Base-by-base conservation (phyloP, 2,797 vertebrate species). In the Moxostoma hubbsi region DNA sequence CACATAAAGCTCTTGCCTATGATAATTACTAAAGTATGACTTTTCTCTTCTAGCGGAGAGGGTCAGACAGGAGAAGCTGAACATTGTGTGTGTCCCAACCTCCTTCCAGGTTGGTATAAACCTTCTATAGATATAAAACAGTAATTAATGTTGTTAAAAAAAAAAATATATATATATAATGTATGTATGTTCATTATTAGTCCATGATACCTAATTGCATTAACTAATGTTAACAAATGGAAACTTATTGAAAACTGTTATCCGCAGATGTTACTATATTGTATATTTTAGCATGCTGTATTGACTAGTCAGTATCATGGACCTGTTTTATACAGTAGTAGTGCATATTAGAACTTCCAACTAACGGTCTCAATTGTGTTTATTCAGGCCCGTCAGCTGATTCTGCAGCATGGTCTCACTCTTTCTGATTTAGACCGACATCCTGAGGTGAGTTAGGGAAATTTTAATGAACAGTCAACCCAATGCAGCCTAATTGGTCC, bases 361-460 rank as follows among this genome's bases (percentile, higher is more conserved):
- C 46, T 47, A 13, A 36, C 6, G 2, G 36, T 36, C 36, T 12
- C 73, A 43, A 15, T 4, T 7, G 4, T 69, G 55, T 51, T 36
- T 36, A 36, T 36, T 0, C 89, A 99, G 98, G 97, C 98, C 15
- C 96, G 97, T 24, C 98, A 99, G 91, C 93, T 99, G 87, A 98
- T 99, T 77, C 90, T 99, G 83, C 93, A 98, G 88, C 93, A 96
- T 0, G 93, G 96, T 68, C 93, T 99, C 84, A 91, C 89, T 0
- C 92, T 99, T 66, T 97, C 96, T 36, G 97, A 99, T 86, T 92
- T 99, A 90, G 98, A 99, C 88, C 86, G 96, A 72, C 95, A 98
- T 89, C 98, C 98, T 15, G 96, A 99, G 95, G 98, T 99, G 85
- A 7, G 85, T 81, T 59, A 65, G 64, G 43, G 36, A 36, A 36